phyloP scores from a whole-genome alignment of 1,140 invertebrate species.

The Piezodorus guildinii region DNA sequence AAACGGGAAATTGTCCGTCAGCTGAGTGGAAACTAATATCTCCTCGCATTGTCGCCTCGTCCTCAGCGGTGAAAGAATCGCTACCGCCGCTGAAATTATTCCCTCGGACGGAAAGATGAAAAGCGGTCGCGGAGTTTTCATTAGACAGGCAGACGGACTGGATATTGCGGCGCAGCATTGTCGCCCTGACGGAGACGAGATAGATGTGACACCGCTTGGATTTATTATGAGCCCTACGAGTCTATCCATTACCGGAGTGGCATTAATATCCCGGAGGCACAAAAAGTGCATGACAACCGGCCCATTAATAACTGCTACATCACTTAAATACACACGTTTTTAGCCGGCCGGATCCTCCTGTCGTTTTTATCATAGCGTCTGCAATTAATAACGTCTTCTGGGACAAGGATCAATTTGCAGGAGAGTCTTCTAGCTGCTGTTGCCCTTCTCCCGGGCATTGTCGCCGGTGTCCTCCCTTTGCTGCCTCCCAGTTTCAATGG shows the following conservation, averaged over 20 bases:
- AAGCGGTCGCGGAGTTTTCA: constrained; percentile 3
- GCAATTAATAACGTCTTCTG: constrained; percentile 2
- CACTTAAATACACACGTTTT: constrained; percentile 9
- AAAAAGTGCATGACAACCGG: not conserved
- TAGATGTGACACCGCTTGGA: constrained; percentile 5
- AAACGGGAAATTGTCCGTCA: not conserved
- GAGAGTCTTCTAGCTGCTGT: too few species aligned
- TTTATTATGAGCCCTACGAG: constrained; percentile 7
- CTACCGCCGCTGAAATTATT: not conserved
- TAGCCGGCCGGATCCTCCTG: not conserved
- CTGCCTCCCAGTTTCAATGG: too few species aligned
- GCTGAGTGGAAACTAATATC: constrained; percentile 9
- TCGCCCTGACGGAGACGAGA: not conserved
- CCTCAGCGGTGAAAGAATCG: not conserved
- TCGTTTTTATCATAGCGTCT: not conserved
- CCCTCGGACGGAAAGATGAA: constrained; percentile 2
- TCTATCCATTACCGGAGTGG: constrained; percentile 5
- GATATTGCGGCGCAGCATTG: not conserved
- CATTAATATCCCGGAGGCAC: constrained; percentile 6
- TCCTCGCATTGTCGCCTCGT: not conserved
- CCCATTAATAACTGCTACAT: constrained; percentile 3
- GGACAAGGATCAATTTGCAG: too few species aligned
- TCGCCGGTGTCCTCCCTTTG: too few species aligned
- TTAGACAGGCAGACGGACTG: not conserved
- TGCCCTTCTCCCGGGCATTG: too few species aligned